These are phyloP conservation scores for Sceloporus tristichus DNA, from an alignment of 2,113 vertebrate species.

Conservation along the genomic window DNA sequence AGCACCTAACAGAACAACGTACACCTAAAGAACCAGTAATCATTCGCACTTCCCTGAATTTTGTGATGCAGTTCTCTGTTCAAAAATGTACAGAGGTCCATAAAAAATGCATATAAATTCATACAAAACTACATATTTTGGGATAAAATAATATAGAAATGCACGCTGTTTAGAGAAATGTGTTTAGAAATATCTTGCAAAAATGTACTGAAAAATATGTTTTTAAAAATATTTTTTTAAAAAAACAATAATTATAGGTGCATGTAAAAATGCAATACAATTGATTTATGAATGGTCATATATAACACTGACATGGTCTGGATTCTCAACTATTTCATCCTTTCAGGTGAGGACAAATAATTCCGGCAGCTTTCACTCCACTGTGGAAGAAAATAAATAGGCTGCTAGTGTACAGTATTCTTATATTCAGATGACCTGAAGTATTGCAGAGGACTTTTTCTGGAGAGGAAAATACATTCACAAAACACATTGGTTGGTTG, in stretches of 20 bases:
- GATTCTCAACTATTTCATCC: too few species aligned
- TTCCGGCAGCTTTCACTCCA: too few species aligned
- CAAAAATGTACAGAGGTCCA: not conserved
- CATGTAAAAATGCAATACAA: not conserved
- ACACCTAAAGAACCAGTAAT: not conserved
- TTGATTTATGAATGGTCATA: not conserved
- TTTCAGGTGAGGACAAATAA: too few species aligned
- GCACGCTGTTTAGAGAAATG: not conserved
- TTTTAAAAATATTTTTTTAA: too few species aligned
- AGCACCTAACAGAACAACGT: not conserved
- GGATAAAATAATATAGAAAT: not conserved
- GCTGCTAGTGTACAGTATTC: too few species aligned
- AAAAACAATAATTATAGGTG: too few species aligned
- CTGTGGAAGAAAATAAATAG: too few species aligned
- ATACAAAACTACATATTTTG: not conserved
- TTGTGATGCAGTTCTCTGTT: not conserved
- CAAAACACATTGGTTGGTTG: too few species aligned
- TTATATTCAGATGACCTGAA: too few species aligned
- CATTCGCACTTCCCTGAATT: not conserved
- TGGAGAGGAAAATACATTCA: too few species aligned
- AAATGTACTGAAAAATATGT: not conserved
- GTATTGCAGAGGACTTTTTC: too few species aligned
- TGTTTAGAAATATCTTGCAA: not conserved
- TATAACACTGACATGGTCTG: not conserved
- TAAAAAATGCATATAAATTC: too few species aligned